Evolutionary conservation across 2,113 vertebrate genomes (phyloP).

Genomic region (Platycercus adscitus): DNA sequence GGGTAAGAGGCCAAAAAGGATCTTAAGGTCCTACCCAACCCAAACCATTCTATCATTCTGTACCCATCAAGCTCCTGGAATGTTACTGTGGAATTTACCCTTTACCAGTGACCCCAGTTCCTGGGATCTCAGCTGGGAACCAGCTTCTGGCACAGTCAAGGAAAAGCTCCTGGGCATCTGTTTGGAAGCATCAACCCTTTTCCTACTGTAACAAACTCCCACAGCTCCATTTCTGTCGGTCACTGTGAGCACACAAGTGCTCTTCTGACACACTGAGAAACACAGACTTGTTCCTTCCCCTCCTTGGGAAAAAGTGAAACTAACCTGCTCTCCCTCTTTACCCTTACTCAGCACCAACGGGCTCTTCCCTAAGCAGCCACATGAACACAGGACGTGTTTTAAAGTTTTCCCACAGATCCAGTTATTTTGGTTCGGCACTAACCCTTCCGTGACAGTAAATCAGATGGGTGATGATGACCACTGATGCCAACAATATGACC

Average conservation of each 20-base stretch:
- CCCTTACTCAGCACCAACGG: slow-evolving; percentile 15
- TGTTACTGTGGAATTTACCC: slow-evolving; percentile 1
- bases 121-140: background rate
- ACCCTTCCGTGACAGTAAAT: background rate
- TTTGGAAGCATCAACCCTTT: slow-evolving; percentile 17
- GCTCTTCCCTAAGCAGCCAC: background rate
- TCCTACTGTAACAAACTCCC: background rate
- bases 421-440: background rate
- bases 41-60: background rate
- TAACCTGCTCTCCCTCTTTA: background rate
- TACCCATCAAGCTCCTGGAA: background rate
- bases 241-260: background rate
- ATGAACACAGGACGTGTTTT: background rate
- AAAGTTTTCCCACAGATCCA: background rate
- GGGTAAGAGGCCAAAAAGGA: background rate
- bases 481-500: background rate
- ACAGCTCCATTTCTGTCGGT: background rate
- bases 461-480: background rate
- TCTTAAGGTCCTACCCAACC: background rate
- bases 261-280: background rate
- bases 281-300: background rate
- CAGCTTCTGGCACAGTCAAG: background rate
- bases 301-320: slow-evolving; percentile 55
- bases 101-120: background rate
- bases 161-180: slow-evolving; percentile 35